Evolutionary conservation across 2,888 invertebrate genomes (phyloP).

Genomic region (Lapara coniferarum): DNA sequence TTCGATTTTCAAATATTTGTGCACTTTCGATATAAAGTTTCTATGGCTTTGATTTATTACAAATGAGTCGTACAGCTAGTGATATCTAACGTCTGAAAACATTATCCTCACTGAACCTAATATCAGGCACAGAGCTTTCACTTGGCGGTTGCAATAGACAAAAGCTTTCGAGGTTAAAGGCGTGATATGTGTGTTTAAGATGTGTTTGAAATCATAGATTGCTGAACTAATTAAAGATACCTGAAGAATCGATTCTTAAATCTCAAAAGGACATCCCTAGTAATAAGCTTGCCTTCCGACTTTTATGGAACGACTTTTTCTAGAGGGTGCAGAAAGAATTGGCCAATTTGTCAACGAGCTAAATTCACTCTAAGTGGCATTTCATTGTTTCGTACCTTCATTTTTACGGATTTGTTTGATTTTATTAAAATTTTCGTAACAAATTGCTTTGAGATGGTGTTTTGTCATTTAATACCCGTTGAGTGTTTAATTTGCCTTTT

Average conservation of each 20-base stretch:
- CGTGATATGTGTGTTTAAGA: too few species aligned
- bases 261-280: neutral
- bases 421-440: slow-evolving; percentile 17
- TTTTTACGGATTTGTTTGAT: slow-evolving; percentile 43
- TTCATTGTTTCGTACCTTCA: slow-evolving; percentile 68
- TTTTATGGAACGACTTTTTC: slow-evolving; percentile 71
- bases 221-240: too few species aligned
- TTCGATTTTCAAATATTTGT: neutral
- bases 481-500: neutral
- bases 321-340: slow-evolving; percentile 65
- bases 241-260: neutral
- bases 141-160: neutral
- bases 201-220: too few species aligned
- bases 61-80: too few species aligned
- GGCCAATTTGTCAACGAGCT: slow-evolving; percentile 75
- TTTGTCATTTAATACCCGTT: slow-evolving; percentile 21
- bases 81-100: too few species aligned
- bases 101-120: too few species aligned
- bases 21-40: neutral
- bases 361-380: slow-evolving; percentile 67
- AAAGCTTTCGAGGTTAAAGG: neutral
- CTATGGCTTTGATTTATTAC: too few species aligned
- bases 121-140: too few species aligned
- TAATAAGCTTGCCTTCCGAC: slow-evolving; percentile 36
- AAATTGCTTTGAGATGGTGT: slow-evolving; percentile 6